Percentiles rank a stretch among this genome's conserved stretches.
phyloP scores from a whole-genome alignment of 2,113 vertebrate species.

The Sturnira hondurensis region DNA sequence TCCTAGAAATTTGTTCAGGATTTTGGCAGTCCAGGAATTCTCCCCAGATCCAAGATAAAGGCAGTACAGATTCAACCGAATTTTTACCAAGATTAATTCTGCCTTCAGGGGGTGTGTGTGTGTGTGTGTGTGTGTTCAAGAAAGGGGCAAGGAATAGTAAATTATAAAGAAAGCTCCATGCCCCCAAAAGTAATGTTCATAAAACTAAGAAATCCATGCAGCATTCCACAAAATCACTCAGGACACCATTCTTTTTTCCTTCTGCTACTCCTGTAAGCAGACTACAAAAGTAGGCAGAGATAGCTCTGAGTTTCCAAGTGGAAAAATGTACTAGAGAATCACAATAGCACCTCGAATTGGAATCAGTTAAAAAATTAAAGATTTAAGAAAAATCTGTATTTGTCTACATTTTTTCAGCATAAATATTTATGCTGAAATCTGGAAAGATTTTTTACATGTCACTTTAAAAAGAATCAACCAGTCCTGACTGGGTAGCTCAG shows the following conservation, averaged over 20 bases:
- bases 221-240: not conserved
- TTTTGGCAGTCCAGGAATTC: conserved; percentile 30
- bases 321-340: conserved; percentile 34
- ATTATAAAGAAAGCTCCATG: not conserved
- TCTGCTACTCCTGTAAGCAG: not conserved
- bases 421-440: conserved; percentile 55
- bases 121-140: not conserved
- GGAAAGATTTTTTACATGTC: conserved; percentile 39
- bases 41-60: not conserved
- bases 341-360: conserved; percentile 42
- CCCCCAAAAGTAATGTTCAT: not conserved
- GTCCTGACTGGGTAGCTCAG: no score
- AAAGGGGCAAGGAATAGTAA: conserved; percentile 2
- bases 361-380: conserved; percentile 41
- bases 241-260: not conserved
- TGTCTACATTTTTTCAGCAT: conserved; percentile 56
- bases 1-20: conserved; percentile 23
- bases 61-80: conserved; percentile 16
- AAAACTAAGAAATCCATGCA: conserved; percentile 2
- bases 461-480: conserved; percentile 46
- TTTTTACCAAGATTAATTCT: conserved; percentile 42
- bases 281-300: conserved; percentile 27
- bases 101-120: not conserved
- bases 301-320: conserved; percentile 28
- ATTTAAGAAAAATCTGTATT: conserved; percentile 35